These are phyloP conservation scores for Hyperopisus bebe DNA, from an alignment of 2,113 vertebrate species.

Conservation along the genomic window DNA sequence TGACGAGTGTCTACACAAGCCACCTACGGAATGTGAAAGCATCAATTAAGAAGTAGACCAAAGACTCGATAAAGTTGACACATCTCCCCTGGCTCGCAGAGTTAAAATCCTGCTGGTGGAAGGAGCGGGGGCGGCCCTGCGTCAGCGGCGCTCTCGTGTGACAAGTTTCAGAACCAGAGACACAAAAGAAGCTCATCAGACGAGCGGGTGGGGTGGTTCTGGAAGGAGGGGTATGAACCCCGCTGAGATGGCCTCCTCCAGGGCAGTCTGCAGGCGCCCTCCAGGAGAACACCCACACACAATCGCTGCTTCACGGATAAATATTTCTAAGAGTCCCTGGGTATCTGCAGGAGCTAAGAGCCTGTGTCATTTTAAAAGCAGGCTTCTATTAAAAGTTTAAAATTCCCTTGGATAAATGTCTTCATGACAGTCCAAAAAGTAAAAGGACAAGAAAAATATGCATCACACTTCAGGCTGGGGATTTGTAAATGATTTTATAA, in stretches of 20 bases:
- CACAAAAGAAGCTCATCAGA: conserved; percentile 19
- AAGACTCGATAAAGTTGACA: not conserved
- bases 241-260: conserved; percentile 10
- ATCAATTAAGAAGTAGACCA: not conserved
- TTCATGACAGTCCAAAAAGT: conserved; percentile 10
- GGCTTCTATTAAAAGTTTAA: conserved; percentile 17
- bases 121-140: not conserved
- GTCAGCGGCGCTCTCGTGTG: not conserved
- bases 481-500: not conserved
- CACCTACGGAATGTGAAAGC: not conserved
- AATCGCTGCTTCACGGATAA: not conserved
- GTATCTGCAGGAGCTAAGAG: conserved; percentile 9
- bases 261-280: conserved; percentile 12
- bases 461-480: not conserved
- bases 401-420: not conserved
- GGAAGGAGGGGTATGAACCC: not conserved
- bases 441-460: not conserved
- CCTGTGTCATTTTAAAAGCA: conserved; percentile 16
- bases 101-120: not conserved
- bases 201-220: not conserved
- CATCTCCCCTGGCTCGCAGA: not conserved
- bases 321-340: conserved; percentile 9
- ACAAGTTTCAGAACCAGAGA: conserved; percentile 5
- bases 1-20: not conserved
- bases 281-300: conserved; percentile 18